A percentile compares a stretch with the other conserved stretches of the same genome.
Evolutionary conservation across 2,797 vertebrate genomes (phyloP).

Genomic region (Acipenser oxyrinchus): DNA sequence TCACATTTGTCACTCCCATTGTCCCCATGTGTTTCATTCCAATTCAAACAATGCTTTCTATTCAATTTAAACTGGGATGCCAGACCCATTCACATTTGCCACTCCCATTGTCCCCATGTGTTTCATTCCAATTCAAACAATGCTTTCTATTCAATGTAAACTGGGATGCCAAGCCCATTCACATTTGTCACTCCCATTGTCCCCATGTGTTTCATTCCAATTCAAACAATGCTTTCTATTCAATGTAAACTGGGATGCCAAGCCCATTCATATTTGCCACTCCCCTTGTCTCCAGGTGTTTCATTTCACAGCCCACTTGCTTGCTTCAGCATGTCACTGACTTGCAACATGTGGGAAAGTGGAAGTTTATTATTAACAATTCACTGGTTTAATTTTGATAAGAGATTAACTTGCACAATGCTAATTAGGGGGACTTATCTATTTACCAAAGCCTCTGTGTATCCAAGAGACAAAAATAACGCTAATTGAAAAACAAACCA

Average conservation of each 20-base stretch:
- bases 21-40: neutral
- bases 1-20: no score
- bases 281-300: neutral
- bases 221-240: no score
- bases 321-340: neutral
- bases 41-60: no score
- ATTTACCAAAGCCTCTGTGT: conserved; percentile 25
- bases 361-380: conserved; percentile 1
- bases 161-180: no score
- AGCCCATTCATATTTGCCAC: no score
- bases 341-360: neutral
- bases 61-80: no score
- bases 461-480: conserved; percentile 21
- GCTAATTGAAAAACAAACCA: conserved; percentile 20
- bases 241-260: no score
- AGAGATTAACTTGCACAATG: conserved; percentile 24
- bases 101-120: neutral
- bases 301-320: neutral
- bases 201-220: neutral
- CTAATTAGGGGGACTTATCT: conserved; percentile 13
- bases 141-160: no score
- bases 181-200: neutral
- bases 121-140: neutral
- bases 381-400: conserved; percentile 11
- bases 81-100: no score